Evolutionary conservation across 2,113 vertebrate species (phyloP), one percentile per base, ranked within the genome.

Genomic region (Acanthochromis polyacanthus): DNA sequence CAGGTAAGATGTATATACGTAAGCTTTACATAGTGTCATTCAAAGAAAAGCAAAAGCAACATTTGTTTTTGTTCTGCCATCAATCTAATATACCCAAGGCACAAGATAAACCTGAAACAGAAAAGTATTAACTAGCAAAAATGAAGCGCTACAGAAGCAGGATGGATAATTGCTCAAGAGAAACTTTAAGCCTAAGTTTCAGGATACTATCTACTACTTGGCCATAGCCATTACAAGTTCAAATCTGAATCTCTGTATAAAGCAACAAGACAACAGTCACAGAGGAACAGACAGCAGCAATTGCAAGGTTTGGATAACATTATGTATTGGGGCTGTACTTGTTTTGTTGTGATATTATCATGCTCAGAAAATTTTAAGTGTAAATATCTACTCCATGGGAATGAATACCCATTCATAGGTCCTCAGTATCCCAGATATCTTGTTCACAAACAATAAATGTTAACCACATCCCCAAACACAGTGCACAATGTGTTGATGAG

Each of bases 401-500:
- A 45, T 36, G 2, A 60, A 38, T n/a, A 9, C 12, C 28, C 15
- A 71, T 1, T 22, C 12, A 38, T 57, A 68, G 1, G 5, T 46
- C 22, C 15, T 36, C 7, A 19, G 25, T 52, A 81, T 23, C 11
- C 23, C 12, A 50, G 4, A 71, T 66, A 36, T 75, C 48, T 30
- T 11, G 25, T 60, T 79, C 43, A 81, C 46, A 72, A 23, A 36
- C 32, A 17, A 19, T 56, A 61, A 48, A 78, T 48, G 68, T 50
- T 63, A 75, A 86, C 84, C 59, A 79, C 66, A 84, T 71, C 70
- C 71, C 22, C 15, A 71, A 40, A 85, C 28, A 59, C 19, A n/a
- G 50, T 28, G 38, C 52, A 85, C 40, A 82, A 68, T 58, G 12
- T 48, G 57, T 51, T 30, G 22, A 67, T 46, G 4, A 53, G 11